Conservation (phyloP, 2,797 vertebrate species). For the Crax fasciolata region DNA sequence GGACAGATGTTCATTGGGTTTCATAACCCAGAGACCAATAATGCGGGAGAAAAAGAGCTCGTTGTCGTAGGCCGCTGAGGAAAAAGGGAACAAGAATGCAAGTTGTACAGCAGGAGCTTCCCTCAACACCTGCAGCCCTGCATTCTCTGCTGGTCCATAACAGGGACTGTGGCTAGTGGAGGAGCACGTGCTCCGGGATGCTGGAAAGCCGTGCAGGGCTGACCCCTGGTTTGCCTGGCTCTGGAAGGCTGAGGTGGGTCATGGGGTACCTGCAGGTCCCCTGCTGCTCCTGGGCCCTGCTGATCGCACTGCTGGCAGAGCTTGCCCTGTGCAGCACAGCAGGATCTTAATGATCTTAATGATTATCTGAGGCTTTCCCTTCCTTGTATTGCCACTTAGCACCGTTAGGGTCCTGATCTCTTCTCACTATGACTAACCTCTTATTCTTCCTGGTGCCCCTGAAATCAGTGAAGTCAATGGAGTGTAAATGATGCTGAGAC, state of each 20-base stretch:
- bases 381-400: background rate
- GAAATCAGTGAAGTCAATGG: background rate
- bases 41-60: background rate
- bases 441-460: background rate
- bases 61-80: rapidly evolving
- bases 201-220: background rate
- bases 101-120: background rate
- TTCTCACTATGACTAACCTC: background rate
- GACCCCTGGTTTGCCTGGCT: background rate
- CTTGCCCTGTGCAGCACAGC: background rate
- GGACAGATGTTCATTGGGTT: background rate
- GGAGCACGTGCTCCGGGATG: background rate
- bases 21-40: background rate
- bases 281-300: background rate
- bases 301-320: background rate
- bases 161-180: background rate
- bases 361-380: background rate
- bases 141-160: background rate
- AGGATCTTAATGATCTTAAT: background rate
- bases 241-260: background rate
- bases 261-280: background rate
- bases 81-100: background rate
- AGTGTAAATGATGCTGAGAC: background rate
- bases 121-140: background rate
- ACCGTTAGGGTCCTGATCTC: background rate